Percentiles rank a stretch among this genome's conserved stretches.
These are phyloP conservation scores for Atrichornis clamosus DNA, from an alignment of 2,113 vertebrate species.

Conservation along the genomic window DNA sequence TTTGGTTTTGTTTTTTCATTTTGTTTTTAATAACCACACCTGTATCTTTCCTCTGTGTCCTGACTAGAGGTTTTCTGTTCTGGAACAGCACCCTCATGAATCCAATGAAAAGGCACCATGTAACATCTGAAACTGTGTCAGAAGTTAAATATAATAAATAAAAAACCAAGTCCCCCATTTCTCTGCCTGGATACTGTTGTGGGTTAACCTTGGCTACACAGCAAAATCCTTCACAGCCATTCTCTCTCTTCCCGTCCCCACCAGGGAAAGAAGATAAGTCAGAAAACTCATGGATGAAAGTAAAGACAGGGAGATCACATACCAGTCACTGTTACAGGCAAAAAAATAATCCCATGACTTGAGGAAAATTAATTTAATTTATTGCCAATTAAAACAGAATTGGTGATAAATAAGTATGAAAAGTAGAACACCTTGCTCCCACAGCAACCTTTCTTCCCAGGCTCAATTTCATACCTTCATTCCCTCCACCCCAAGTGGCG, in stretches of 20 bases:
- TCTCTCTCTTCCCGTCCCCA: neutral
- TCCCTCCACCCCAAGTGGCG: rapidly evolving
- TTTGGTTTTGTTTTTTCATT: neutral
- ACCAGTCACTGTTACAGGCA: rapidly evolving
- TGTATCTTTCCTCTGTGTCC: neutral
- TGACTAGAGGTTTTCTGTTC: neutral
- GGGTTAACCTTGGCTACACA: neutral
- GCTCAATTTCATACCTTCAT: neutral
- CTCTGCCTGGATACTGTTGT: neutral
- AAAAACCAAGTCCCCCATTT: rapidly evolving
- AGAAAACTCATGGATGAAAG: neutral
- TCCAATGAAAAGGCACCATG: rapidly evolving
- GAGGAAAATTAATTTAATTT: neutral
- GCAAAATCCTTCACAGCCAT: neutral
- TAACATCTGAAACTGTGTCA: neutral
- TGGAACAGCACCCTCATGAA: neutral
- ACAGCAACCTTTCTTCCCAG: neutral
- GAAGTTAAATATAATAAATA: neutral
- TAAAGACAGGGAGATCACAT: neutral
- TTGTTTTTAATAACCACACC: neutral
- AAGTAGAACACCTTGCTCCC: neutral
- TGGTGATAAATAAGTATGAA: neutral
- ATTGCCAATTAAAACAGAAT: neutral
- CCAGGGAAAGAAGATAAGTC: neutral
- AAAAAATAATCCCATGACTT: neutral